phyloP scores from a whole-genome alignment of 2,888 invertebrate species.

The Eilema sororculum region DNA sequence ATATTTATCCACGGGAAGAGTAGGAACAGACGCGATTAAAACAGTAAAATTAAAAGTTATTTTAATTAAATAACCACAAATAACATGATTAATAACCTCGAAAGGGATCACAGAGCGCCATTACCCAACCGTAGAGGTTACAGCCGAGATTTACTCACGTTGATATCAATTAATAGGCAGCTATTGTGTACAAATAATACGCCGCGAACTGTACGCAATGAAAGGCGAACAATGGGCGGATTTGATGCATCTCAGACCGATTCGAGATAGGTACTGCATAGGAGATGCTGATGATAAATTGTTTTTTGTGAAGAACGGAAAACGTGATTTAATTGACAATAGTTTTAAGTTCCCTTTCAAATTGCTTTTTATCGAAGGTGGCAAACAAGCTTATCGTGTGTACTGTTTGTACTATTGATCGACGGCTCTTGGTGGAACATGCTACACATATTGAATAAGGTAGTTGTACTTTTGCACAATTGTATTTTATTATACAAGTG shows the following conservation, averaged over 20 bases:
- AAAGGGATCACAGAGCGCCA: conserved; percentile 15
- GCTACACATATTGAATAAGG: too few relatives aligned
- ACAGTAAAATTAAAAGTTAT: neutral
- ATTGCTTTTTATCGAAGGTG: too few relatives aligned
- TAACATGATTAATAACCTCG: conserved; percentile 27
- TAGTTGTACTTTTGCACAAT: too few relatives aligned
- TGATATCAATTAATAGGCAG: conserved; percentile 36
- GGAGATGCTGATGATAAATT: conserved; percentile 14
- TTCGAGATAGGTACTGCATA: conserved; percentile 13
- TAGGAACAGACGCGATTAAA: neutral
- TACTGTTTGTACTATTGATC: too few relatives aligned
- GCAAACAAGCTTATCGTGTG: too few relatives aligned
- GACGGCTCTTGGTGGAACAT: too few relatives aligned
- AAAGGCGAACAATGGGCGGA: conserved; percentile 28
- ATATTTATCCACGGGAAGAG: too few relatives aligned
- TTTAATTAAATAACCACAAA: neutral
- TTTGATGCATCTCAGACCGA: conserved; percentile 24
- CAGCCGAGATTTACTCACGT: conserved; percentile 41
- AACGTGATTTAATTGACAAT: conserved; percentile 5
- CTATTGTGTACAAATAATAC: conserved; percentile 45
- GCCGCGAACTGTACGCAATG: conserved; percentile 34
- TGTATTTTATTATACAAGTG: too few relatives aligned
- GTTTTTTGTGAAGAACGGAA: conserved; percentile 8
- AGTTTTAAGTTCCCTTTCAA: neutral
- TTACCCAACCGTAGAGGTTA: conserved; percentile 25